phyloP scores from a whole-genome alignment of 2,113 vertebrate genomes.

The Notiomystis cincta region DNA sequence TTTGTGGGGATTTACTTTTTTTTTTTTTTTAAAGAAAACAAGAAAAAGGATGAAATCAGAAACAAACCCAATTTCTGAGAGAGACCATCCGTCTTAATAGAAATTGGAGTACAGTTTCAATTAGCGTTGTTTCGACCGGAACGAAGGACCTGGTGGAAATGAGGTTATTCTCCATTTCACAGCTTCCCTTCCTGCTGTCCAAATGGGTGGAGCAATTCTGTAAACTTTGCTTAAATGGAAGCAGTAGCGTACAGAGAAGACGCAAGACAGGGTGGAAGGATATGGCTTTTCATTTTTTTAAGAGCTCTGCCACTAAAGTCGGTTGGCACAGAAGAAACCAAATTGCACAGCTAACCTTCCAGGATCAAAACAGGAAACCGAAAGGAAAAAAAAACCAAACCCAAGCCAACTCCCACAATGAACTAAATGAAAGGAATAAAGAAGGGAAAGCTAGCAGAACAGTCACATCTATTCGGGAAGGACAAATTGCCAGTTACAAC shows the following conservation, averaged over 20 bases:
- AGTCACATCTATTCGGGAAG: slow-evolving; percentile 65
- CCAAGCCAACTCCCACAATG: slow-evolving; percentile 52
- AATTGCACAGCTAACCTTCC: slow-evolving; percentile 66
- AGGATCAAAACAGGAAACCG: slow-evolving; percentile 56
- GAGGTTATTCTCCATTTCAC: slow-evolving; percentile 33
- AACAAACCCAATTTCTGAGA: slow-evolving; percentile 38
- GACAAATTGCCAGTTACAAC: slow-evolving; percentile 56
- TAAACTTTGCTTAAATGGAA: slow-evolving; percentile 41
- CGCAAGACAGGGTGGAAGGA: background rate
- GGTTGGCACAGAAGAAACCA: slow-evolving; percentile 68
- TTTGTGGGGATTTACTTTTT: background rate
- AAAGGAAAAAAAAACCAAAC: slow-evolving; percentile 43
- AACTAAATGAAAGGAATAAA: slow-evolving; percentile 69
- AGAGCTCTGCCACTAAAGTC: slow-evolving; percentile 66
- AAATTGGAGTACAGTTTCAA: slow-evolving; percentile 13
- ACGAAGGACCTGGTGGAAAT: slow-evolving; percentile 20
- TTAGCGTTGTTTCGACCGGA: background rate
- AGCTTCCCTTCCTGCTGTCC: slow-evolving; percentile 11
- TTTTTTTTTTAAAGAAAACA: background rate
- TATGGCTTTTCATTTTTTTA: slow-evolving; percentile 53
- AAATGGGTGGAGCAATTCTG: slow-evolving; percentile 23
- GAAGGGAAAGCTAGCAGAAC: slow-evolving; percentile 69
- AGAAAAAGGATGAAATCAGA: slow-evolving; percentile 29
- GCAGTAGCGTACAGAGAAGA: background rate
- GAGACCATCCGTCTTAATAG: slow-evolving; percentile 20